Evolutionary conservation across 2,888 invertebrate genomes (phyloP).

Genomic region (Rotaria magnacalcarata): DNA sequence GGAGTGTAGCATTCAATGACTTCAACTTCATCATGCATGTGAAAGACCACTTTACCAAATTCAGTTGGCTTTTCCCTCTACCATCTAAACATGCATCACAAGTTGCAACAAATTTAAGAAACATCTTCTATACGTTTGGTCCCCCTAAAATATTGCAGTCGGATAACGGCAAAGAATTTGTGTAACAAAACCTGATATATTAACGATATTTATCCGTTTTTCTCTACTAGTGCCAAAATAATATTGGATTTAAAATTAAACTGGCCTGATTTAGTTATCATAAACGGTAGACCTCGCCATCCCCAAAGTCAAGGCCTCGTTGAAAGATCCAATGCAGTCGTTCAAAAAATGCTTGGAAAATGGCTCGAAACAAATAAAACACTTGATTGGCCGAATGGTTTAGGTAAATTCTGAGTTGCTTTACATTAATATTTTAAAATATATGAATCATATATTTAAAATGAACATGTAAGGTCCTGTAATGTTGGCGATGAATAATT

Average conservation of each 20-base stretch:
- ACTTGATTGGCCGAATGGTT: background rate
- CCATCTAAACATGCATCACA: too few species aligned
- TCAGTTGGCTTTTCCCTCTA: too few species aligned
- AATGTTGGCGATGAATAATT: background rate
- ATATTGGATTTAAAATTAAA: background rate
- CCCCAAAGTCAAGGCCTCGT: background rate
- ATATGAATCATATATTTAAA: background rate
- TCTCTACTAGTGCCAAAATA: background rate
- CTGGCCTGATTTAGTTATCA: background rate
- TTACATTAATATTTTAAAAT: too few species aligned
- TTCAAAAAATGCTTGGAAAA: constrained; percentile 26
- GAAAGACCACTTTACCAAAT: too few species aligned
- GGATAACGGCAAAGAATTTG: background rate
- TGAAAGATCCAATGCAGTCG: background rate
- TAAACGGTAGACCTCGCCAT: background rate
- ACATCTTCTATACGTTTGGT: background rate
- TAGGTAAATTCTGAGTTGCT: too few species aligned
- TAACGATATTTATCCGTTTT: too few species aligned
- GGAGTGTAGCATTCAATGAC: too few species aligned
- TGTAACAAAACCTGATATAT: background rate
- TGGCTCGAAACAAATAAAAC: constrained; percentile 29
- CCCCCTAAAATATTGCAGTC: background rate
- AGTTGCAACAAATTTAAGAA: too few species aligned
- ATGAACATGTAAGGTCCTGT: background rate
- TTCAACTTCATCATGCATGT: too few species aligned